Evolutionary conservation across 2,797 vertebrate genomes (phyloP).

Genomic region (Mus minutoides): DNA sequence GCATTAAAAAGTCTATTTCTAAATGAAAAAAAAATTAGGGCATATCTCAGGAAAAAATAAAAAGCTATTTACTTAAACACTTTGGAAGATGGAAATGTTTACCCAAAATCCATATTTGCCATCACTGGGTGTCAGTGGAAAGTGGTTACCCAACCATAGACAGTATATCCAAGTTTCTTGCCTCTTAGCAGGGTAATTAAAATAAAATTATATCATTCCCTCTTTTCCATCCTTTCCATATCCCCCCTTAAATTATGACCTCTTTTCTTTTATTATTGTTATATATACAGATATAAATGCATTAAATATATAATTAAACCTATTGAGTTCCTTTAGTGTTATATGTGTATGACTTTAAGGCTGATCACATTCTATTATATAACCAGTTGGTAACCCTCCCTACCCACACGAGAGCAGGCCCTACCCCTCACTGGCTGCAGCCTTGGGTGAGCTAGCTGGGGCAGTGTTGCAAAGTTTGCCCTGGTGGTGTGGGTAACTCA

Average conservation of each 20-base stretch:
- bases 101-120: background rate
- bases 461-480: background rate
- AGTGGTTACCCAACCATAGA: background rate
- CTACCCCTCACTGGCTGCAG: background rate
- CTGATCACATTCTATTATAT: background rate
- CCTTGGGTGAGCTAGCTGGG: background rate
- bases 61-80: background rate
- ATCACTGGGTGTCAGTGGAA: background rate
- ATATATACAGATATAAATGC: background rate
- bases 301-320: background rate
- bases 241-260: background rate
- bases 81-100: background rate
- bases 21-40: constrained; percentile 27
- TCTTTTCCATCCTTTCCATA: background rate
- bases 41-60: background rate
- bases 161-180: background rate
- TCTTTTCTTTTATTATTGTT: background rate
- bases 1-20: constrained; percentile 51
- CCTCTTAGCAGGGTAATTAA: background rate
- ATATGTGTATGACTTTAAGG: background rate
- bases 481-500: background rate
- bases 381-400: background rate
- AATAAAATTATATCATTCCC: background rate
- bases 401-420: background rate
- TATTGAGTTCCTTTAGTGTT: background rate